These are phyloP conservation scores for Suncus etruscus DNA, from an alignment of 2,113 vertebrate species.

Conservation along the genomic window DNA sequence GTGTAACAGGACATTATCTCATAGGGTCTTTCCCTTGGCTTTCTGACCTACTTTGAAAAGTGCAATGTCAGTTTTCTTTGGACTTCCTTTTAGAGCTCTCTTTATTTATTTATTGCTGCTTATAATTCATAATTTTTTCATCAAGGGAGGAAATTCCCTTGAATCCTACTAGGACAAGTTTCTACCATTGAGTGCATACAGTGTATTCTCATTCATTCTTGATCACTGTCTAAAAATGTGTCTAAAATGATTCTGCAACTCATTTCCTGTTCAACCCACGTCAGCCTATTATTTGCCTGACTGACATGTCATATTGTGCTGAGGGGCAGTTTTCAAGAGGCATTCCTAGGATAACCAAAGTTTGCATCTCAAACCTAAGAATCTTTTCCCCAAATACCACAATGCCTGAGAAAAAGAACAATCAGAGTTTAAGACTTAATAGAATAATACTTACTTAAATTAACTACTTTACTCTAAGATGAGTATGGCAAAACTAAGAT, in stretches of 20 bases:
- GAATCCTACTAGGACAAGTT: background rate
- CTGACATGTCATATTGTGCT: constrained; percentile 32
- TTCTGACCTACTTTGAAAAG: constrained; percentile 19
- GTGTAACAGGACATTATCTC: background rate
- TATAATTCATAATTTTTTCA: background rate
- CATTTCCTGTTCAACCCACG: background rate
- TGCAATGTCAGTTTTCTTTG: background rate
- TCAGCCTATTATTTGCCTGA: background rate
- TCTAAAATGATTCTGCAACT: background rate
- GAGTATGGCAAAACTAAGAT: background rate
- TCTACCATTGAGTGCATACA: background rate
- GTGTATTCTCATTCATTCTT: background rate
- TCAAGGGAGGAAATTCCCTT: background rate
- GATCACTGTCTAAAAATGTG: background rate
- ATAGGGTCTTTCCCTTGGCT: constrained; percentile 17
- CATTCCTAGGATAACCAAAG: background rate
- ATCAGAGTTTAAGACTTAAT: background rate
- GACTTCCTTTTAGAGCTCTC: constrained; percentile 7
- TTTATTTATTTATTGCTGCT: background rate
- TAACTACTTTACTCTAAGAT: background rate
- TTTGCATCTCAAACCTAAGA: background rate
- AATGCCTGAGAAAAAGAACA: background rate
- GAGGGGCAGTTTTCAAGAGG: constrained; percentile 1
- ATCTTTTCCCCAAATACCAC: constrained; percentile 4
- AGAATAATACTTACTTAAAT: background rate